phyloP scores from a whole-genome alignment of 2,888 invertebrate genomes.

The Eledona agricola region DNA sequence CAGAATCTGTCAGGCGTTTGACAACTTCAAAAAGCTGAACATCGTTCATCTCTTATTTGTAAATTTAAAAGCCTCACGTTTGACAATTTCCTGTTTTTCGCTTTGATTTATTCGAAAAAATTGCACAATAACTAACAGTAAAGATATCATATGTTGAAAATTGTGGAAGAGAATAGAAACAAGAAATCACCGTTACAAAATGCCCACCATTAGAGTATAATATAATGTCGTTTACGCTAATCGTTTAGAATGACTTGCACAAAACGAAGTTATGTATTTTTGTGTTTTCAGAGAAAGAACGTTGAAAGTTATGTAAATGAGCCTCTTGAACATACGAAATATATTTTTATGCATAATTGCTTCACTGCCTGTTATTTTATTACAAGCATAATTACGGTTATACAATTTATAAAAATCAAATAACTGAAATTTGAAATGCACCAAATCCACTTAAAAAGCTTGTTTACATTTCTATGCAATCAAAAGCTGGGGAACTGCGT shows the following conservation, averaged over 20 bases:
- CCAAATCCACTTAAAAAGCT: conserved; percentile 1
- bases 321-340: conserved; percentile 17
- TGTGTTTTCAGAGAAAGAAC: conserved; percentile 17
- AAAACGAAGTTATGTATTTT: conserved; percentile 23
- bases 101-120: too few species aligned
- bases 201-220: neutral
- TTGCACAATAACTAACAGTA: too few species aligned
- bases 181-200: too few species aligned
- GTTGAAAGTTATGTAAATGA: conserved; percentile 20
- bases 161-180: too few species aligned
- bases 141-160: too few species aligned
- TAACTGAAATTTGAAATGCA: conserved; percentile 16
- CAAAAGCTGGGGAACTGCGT: conserved; percentile 5
- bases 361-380: conserved; percentile 3
- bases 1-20: too few species aligned
- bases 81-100: conserved; percentile 5
- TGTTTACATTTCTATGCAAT: conserved; percentile 21
- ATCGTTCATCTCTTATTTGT: conserved; percentile 3
- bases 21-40: conserved; percentile 5
- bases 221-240: conserved; percentile 1
- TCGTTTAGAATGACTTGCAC: conserved; percentile 12
- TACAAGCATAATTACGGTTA: conserved; percentile 19
- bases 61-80: conserved; percentile 7
- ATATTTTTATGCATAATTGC: conserved; percentile 22
- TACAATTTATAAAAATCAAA: conserved; percentile 14